Evolutionary conservation across 2,888 invertebrate species (phyloP).

Genomic region (Caenorhabditis sp.): DNA sequence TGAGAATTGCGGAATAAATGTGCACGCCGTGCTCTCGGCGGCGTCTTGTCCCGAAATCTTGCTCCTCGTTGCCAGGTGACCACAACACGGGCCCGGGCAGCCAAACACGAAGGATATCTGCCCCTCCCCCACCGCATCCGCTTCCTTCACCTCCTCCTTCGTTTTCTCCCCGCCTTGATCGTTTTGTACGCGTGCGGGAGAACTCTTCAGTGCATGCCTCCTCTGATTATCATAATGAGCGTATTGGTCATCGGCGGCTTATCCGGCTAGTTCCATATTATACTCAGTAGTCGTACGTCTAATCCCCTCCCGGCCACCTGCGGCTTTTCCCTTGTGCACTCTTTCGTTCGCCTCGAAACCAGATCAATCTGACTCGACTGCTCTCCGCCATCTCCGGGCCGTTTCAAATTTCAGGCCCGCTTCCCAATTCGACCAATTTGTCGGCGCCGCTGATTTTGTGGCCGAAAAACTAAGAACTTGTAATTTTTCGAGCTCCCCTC

Average conservation of each 20-base stretch:
- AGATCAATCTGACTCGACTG: not conserved
- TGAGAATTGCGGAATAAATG: not conserved
- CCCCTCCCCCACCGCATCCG: not conserved
- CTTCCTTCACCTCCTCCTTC: not conserved
- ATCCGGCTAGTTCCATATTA: not conserved
- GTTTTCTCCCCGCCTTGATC: not conserved
- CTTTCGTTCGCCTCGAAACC: not conserved
- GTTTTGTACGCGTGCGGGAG: not conserved
- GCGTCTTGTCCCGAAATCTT: not conserved
- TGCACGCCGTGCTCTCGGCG: not conserved
- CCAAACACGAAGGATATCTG: conserved; percentile 1
- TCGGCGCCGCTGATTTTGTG: not conserved
- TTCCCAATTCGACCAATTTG: not conserved
- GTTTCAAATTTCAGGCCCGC: conserved; percentile 6
- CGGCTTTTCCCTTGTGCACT: not conserved
- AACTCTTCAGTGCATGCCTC: not conserved
- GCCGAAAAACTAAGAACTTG: conserved; percentile 1
- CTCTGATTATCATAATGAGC: not conserved
- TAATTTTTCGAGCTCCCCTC: conserved; percentile 10
- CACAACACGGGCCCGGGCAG: not conserved
- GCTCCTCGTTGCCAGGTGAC: conserved; percentile 15
- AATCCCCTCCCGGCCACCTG: not conserved
- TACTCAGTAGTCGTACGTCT: not conserved
- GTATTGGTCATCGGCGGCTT: not conserved
- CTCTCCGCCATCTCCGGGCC: not conserved